Evolutionary conservation across 2,113 vertebrate species (phyloP).

Genomic region (Epinephelus fuscoguttatus): DNA sequence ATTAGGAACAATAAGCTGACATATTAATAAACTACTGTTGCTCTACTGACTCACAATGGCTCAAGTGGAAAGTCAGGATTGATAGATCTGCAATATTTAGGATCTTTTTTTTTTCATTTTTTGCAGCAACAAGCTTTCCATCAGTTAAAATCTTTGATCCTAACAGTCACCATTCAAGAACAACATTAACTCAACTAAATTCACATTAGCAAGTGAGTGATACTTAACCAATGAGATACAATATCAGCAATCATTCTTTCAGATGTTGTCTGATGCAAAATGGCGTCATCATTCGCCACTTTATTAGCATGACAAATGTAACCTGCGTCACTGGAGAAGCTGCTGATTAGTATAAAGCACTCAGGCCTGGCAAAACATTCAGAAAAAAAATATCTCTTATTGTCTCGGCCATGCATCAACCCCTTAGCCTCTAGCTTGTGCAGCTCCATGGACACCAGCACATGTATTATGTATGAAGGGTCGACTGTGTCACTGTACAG

Average conservation of each 20-base stretch:
- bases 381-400: slow-evolving; percentile 19
- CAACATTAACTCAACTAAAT: background rate
- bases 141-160: background rate
- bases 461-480: slow-evolving; percentile 72
- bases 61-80: background rate
- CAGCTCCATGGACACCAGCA: slow-evolving; percentile 51
- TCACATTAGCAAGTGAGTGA: background rate
- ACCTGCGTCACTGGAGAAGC: slow-evolving; percentile 24
- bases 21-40: slow-evolving; percentile 40
- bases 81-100: background rate
- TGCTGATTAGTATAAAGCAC: slow-evolving; percentile 51
- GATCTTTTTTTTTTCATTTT: background rate
- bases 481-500: slow-evolving; percentile 42
- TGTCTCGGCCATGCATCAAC: slow-evolving; percentile 32
- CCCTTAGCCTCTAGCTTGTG: slow-evolving; percentile 38
- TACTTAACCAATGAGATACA: background rate
- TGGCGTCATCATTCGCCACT: background rate
- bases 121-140: background rate
- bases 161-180: background rate
- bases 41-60: slow-evolving; percentile 8
- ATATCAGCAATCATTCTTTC: background rate
- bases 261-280: background rate
- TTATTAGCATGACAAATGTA: slow-evolving; percentile 51
- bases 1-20: slow-evolving; percentile 48
- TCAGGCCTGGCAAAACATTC: slow-evolving; percentile 49